Conservation (phyloP, 1,140 invertebrate species). For the Drosophila novamexicana region DNA sequence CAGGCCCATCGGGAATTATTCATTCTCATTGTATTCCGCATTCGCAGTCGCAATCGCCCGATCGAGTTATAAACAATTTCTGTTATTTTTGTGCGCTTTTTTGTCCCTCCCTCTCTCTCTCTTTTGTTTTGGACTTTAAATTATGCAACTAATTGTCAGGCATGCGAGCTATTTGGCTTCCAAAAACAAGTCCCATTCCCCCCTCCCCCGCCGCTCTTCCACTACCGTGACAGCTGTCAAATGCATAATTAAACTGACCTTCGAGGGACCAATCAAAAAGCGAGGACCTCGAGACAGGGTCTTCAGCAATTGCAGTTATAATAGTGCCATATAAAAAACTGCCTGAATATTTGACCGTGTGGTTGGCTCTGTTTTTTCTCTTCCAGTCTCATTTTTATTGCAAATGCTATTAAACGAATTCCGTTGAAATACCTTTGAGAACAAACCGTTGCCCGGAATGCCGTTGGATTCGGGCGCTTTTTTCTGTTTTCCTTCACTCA, state of each 20-base stretch:
- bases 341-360: constrained; percentile 26
- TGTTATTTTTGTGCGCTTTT: constrained; percentile 53
- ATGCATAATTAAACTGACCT: constrained; percentile 77
- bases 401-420: constrained; percentile 54
- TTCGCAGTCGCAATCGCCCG: constrained; percentile 17
- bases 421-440: constrained; percentile 45
- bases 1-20: constrained; percentile 76
- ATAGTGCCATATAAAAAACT: background rate
- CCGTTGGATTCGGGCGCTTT: constrained; percentile 6
- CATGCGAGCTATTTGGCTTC: constrained; percentile 64
- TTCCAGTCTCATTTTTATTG: constrained; percentile 36
- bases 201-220: background rate
- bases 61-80: constrained; percentile 69
- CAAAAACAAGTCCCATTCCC: constrained; percentile 28
- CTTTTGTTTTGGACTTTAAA: constrained; percentile 33
- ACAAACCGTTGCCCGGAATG: constrained; percentile 46
- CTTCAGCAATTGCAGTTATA: constrained; percentile 52
- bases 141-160: constrained; percentile 81
- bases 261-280: constrained; percentile 45
- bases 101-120: constrained; percentile 5
- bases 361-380: constrained; percentile 12
- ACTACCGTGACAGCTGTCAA: constrained; percentile 61
- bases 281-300: background rate
- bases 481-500: constrained; percentile 9
- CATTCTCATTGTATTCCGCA: constrained; percentile 67